phyloP scores from a whole-genome alignment of 2,797 vertebrate species.

The Austrolebias charrua region DNA sequence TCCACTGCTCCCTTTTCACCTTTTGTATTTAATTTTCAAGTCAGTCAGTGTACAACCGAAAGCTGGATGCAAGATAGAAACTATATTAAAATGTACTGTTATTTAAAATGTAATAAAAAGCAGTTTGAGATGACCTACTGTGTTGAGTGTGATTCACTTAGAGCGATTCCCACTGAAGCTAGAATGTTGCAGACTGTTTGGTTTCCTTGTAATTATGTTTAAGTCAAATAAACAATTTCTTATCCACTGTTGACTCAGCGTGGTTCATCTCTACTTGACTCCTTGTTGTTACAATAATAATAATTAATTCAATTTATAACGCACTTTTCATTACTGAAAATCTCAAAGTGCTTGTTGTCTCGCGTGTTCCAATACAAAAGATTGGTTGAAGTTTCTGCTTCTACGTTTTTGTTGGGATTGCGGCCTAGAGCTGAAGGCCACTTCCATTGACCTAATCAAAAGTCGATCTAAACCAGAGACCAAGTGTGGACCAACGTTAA shows the following conservation, averaged over 20 bases:
- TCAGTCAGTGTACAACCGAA: slow-evolving; percentile 99
- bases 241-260: slow-evolving; percentile 65
- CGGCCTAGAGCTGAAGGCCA: too few relatives aligned
- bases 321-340: too few relatives aligned
- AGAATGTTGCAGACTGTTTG: slow-evolving; percentile 73
- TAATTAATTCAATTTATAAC: too few relatives aligned
- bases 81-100: slow-evolving; percentile 99
- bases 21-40: slow-evolving; percentile 99
- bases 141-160: slow-evolving; percentile 76
- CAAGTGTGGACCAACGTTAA: too few relatives aligned
- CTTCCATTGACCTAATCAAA: too few relatives aligned
- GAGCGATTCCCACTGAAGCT: slow-evolving; percentile 65
- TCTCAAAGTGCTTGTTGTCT: too few relatives aligned
- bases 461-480: too few relatives aligned
- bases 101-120: slow-evolving; percentile 99
- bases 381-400: too few relatives aligned
- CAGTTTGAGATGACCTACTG: slow-evolving; percentile 96
- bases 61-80: slow-evolving; percentile 99
- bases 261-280: slow-evolving; percentile 47
- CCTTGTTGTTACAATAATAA: too few relatives aligned
- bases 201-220: slow-evolving; percentile 76
- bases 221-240: slow-evolving; percentile 78
- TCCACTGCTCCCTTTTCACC: slow-evolving; percentile 88
- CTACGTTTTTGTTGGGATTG: too few relatives aligned
- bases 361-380: too few relatives aligned